Conservation (phyloP, 2,113 vertebrate genomes). For the Chloebia gouldiae region DNA sequence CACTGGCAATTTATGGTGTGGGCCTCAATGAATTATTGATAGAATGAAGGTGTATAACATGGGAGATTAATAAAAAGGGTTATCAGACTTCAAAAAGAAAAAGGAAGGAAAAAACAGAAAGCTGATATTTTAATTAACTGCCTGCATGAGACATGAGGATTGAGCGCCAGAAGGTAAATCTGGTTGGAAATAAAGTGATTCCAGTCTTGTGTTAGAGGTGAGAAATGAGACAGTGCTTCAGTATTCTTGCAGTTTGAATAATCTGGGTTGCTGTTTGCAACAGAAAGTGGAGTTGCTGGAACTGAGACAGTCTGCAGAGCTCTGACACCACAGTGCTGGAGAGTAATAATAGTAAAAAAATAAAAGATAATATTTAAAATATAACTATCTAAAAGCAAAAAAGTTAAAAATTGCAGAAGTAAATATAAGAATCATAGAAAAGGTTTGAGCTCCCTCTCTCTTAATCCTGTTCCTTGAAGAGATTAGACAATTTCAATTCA, state of each 20-base stretch:
- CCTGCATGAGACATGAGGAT: background rate
- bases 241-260: background rate
- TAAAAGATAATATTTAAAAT: background rate
- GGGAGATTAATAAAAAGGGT: slow-evolving; percentile 13
- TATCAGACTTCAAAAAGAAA: background rate
- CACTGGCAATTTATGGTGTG: background rate
- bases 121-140: slow-evolving; percentile 60
- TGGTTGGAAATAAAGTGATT: slow-evolving; percentile 34
- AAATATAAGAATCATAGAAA: background rate
- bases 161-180: slow-evolving; percentile 53
- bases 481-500: background rate
- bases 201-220: background rate
- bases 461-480: background rate
- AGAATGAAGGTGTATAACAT: background rate
- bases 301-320: background rate
- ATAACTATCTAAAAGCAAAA: background rate
- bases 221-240: background rate
- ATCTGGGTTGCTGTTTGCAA: background rate
- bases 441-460: background rate
- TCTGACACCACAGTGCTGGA: background rate
- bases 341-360: background rate
- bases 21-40: slow-evolving; percentile 27
- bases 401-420: background rate
- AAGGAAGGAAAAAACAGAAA: background rate
- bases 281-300: background rate